phyloP scores from a whole-genome alignment of 2,797 vertebrate genomes.

The Euthynnus affinis region DNA sequence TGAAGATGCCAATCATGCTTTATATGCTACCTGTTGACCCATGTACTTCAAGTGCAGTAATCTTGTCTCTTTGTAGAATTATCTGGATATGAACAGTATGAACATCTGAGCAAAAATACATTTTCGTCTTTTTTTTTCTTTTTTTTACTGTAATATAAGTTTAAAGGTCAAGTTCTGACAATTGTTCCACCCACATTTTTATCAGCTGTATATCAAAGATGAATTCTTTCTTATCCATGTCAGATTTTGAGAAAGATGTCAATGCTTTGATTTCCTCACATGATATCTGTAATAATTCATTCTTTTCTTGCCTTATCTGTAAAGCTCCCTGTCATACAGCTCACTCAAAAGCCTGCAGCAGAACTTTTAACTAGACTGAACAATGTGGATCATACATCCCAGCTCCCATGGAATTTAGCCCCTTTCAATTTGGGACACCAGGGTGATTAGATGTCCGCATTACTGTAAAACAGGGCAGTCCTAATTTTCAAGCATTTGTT shows the following conservation, averaged over 20 bases:
- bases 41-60: background rate
- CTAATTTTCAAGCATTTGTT: conserved; percentile 13
- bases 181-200: background rate
- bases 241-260: background rate
- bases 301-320: background rate
- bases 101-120: background rate
- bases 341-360: conserved; percentile 11
- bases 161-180: background rate
- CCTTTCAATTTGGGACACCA: conserved; percentile 14
- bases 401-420: conserved; percentile 12
- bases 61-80: background rate
- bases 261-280: background rate
- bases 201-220: background rate
- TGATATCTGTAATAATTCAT: background rate
- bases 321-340: background rate
- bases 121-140: background rate
- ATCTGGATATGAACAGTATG: background rate
- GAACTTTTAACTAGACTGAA: conserved; percentile 6
- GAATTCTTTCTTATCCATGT: background rate
- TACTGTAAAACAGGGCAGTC: conserved; percentile 2
- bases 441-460: conserved; percentile 28
- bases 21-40: background rate
- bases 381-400: conserved; percentile 27
- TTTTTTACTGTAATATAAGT: background rate
- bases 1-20: background rate